Percentiles rank a stretch among this genome's conserved stretches.
These are phyloP conservation scores for Cenopis cana DNA, from an alignment of 2,888 invertebrate genomes.

Conservation along the genomic window DNA sequence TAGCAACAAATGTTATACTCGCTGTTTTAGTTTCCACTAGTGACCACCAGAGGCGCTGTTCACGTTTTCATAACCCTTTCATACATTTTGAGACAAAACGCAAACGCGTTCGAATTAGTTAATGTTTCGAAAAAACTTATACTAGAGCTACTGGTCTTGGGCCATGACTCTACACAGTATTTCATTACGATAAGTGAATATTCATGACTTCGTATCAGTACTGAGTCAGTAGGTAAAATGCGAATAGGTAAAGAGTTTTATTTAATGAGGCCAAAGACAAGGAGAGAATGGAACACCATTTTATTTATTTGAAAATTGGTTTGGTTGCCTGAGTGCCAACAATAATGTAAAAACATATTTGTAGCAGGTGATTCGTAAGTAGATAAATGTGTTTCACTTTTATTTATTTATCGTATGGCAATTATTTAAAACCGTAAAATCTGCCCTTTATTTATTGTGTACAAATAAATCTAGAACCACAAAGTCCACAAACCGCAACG, in stretches of 20 bases:
- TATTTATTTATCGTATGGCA: too few species aligned
- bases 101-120: too few species aligned
- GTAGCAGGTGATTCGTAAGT: neutral
- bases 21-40: too few species aligned
- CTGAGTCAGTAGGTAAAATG: neutral
- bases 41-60: too few species aligned
- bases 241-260: neutral
- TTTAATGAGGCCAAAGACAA: neutral
- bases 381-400: neutral
- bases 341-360: slow-evolving; percentile 11
- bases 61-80: too few species aligned
- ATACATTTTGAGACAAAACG: too few species aligned
- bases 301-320: neutral
- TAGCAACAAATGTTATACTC: too few species aligned
- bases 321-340: neutral
- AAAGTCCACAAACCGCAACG: neutral
- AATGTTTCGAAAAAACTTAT: too few species aligned
- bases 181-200: slow-evolving; percentile 8
- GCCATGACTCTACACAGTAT: slow-evolving; percentile 9
- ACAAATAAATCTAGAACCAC: neutral
- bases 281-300: neutral
- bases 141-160: neutral
- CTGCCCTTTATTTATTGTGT: neutral
- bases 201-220: slow-evolving; percentile 5
- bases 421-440: too few species aligned